Percentiles rank a stretch among this genome's conserved stretches.
These are phyloP conservation scores for Ernsta delagoae DNA, from an alignment of 2,888 invertebrate genomes.

Conservation along the genomic window DNA sequence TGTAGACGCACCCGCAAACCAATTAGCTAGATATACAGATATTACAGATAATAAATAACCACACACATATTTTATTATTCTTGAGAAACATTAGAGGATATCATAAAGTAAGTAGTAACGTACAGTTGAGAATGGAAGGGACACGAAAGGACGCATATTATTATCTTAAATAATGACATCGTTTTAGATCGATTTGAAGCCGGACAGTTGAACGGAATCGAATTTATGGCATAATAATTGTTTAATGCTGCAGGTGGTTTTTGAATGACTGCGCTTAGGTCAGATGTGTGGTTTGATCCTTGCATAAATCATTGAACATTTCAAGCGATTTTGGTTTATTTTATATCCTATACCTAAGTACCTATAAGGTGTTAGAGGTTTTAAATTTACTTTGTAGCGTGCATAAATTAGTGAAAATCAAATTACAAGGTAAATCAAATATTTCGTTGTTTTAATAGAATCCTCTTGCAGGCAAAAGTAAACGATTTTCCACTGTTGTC, in stretches of 20 bases:
- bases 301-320: not conserved
- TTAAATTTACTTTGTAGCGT: too few species aligned
- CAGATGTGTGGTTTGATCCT: constrained; percentile 3
- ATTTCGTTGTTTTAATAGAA: not conserved
- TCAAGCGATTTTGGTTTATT: not conserved
- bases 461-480: too few species aligned
- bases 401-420: not conserved
- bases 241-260: constrained; percentile 20
- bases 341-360: not conserved
- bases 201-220: constrained; percentile 15
- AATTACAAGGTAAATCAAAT: not conserved
- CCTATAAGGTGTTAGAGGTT: too few species aligned
- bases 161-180: constrained; percentile 22
- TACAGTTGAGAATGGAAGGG: constrained; percentile 9
- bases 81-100: constrained; percentile 14
- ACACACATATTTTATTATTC: not conserved
- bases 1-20: too few species aligned
- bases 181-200: constrained; percentile 25
- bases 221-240: constrained; percentile 27
- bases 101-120: not conserved
- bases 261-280: constrained; percentile 15
- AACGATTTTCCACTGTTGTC: constrained; percentile 21
- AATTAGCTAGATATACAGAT: too few species aligned
- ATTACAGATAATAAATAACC: not conserved
- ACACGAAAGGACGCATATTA: constrained; percentile 24